These are phyloP conservation scores for Tamias sibiricus DNA, from an alignment of 2,113 vertebrate genomes.

Conservation along the genomic window DNA sequence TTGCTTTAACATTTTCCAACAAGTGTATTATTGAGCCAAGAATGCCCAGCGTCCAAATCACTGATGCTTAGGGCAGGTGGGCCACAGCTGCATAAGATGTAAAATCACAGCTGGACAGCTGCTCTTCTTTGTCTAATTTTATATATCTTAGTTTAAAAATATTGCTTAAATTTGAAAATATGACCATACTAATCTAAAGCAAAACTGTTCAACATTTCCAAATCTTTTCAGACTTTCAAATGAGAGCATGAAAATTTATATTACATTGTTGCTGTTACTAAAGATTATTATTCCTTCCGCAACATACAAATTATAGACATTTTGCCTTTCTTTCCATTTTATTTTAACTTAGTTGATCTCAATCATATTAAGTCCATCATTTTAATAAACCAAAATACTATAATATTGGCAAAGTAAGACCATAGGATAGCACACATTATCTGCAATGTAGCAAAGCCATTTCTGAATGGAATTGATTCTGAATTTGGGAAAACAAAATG, in stretches of 20 bases:
- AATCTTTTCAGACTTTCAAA: constrained; percentile 10
- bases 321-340: neutral
- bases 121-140: constrained; percentile 36
- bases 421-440: neutral
- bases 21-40: constrained; percentile 55
- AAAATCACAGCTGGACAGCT: constrained; percentile 55
- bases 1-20: constrained; percentile 72
- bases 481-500: neutral
- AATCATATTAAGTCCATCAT: neutral
- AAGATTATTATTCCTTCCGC: neutral
- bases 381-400: neutral
- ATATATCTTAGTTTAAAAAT: constrained; percentile 31
- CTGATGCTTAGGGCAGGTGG: constrained; percentile 17
- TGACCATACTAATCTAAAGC: neutral
- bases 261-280: neutral
- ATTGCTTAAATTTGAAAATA: neutral
- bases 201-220: neutral
- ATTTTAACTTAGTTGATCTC: neutral
- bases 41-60: constrained; percentile 36
- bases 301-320: neutral
- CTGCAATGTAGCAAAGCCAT: neutral
- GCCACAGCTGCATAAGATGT: constrained; percentile 54
- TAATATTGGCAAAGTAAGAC: neutral
- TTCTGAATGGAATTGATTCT: neutral
- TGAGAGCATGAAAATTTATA: neutral